A percentile compares a stretch with the other conserved stretches of the same genome.
phyloP scores from a whole-genome alignment of 2,888 invertebrate species.

The Argynnis bischoffii region DNA sequence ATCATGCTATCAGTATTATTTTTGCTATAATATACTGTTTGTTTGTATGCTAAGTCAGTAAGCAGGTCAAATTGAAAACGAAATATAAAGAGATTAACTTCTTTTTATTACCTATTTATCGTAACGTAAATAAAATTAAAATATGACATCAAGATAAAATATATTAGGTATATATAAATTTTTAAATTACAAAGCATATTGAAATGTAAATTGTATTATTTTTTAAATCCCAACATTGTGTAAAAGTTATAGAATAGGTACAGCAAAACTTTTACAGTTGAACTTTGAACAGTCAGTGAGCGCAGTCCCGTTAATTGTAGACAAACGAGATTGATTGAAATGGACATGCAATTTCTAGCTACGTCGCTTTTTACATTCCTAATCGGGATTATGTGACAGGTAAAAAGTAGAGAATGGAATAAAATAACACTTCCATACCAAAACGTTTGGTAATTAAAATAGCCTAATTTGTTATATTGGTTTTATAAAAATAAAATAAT shows the following conservation, averaged over 20 bases:
- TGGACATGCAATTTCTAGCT: slow-evolving; percentile 50
- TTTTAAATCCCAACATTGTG: too few species aligned
- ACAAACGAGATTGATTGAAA: slow-evolving; percentile 73
- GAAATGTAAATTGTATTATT: too few species aligned
- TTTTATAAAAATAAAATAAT: not conserved
- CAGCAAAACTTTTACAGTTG: slow-evolving; percentile 51
- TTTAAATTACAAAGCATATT: too few species aligned
- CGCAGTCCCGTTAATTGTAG: slow-evolving; percentile 58
- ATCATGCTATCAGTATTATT: too few species aligned
- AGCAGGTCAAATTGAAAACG: too few species aligned
- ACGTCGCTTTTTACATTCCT: slow-evolving; percentile 43
- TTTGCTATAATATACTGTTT: too few species aligned
- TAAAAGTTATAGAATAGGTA: slow-evolving; percentile 42
- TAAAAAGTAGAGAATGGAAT: slow-evolving; percentile 38
- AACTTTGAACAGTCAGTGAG: slow-evolving; percentile 56
- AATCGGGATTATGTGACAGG: slow-evolving; percentile 44
- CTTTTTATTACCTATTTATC: too few species aligned
- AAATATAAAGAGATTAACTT: too few species aligned
- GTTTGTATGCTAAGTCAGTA: too few species aligned
- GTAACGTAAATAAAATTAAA: too few species aligned
- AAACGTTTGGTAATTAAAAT: slow-evolving; percentile 1
- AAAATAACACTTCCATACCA: slow-evolving; percentile 11
- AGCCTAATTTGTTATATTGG: not conserved
- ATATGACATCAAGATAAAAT: too few species aligned
- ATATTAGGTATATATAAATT: too few species aligned